Percentiles rank a stretch among this genome's conserved stretches.
Conservation (phyloP, 2,888 invertebrate genomes). For the Heliconius cydno region DNA sequence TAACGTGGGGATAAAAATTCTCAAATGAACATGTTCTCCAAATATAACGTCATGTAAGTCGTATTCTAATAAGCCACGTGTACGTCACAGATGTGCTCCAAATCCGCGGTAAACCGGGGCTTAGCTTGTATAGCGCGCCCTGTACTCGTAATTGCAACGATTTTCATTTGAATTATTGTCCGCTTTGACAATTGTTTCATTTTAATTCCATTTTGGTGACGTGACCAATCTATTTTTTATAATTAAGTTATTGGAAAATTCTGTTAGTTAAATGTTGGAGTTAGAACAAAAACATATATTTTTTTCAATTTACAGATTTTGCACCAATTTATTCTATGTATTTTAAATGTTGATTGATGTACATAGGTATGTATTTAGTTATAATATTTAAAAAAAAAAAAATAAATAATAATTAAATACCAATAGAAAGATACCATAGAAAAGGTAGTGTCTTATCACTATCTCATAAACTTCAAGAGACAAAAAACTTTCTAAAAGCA, state of each 20-base stretch:
- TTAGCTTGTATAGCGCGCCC: slow-evolving; percentile 61
- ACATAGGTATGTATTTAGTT: too few relatives aligned
- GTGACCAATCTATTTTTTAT: slow-evolving; percentile 20
- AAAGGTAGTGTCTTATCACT: neutral
- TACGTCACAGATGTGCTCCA: slow-evolving; percentile 53
- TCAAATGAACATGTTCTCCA: slow-evolving; percentile 41
- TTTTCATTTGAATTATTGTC: slow-evolving; percentile 66
- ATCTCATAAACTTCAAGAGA: neutral
- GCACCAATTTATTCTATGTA: too few relatives aligned
- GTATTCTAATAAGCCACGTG: slow-evolving; percentile 58
- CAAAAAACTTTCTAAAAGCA: neutral
- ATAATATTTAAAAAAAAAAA: neutral
- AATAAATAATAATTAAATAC: neutral
- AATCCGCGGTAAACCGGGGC: slow-evolving; percentile 74
- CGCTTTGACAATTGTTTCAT: slow-evolving; percentile 46
- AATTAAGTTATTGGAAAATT: slow-evolving; percentile 13
- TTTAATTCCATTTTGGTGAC: slow-evolving; percentile 19
- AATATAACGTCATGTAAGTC: slow-evolving; percentile 43
- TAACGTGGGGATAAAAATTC: neutral
- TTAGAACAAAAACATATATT: neutral
- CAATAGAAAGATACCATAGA: too few relatives aligned
- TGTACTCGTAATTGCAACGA: slow-evolving; percentile 60
- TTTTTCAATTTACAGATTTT: neutral
- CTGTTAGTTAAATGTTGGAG: neutral
- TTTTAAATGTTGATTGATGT: too few relatives aligned